Evolutionary conservation across 2,113 vertebrate genomes (phyloP).

Genomic region (Ammodytes marinus): DNA sequence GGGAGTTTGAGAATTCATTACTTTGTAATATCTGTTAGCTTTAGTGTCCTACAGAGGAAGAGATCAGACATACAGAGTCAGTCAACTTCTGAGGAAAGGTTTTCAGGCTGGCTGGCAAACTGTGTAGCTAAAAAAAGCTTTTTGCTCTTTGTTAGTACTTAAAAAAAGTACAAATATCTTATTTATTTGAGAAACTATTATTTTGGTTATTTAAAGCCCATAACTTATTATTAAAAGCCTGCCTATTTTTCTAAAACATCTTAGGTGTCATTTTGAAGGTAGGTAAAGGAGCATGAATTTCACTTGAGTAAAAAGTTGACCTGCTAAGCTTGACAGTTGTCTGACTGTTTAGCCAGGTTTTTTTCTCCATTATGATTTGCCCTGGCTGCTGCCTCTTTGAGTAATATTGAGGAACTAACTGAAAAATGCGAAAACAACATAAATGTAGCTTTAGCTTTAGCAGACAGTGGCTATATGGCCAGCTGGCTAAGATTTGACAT

Average conservation of each 20-base stretch:
- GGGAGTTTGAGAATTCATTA: conserved; percentile 14
- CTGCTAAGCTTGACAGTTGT: not conserved
- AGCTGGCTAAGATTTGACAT: too few relatives aligned
- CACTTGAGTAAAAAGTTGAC: not conserved
- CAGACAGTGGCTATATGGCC: too few relatives aligned
- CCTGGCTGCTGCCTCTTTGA: not conserved
- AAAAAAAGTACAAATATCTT: too few relatives aligned
- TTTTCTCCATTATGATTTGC: not conserved
- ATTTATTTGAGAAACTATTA: not conserved
- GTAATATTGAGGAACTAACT: not conserved
- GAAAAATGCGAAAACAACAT: too few relatives aligned
- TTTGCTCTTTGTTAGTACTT: too few relatives aligned
- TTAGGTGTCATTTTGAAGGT: not conserved
- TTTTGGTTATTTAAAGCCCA: not conserved
- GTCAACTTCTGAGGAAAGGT: not conserved
- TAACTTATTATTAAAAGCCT: not conserved
- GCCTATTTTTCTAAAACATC: not conserved
- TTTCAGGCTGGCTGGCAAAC: not conserved
- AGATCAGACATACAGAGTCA: not conserved
- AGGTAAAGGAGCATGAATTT: too few relatives aligned
- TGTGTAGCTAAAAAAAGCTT: too few relatives aligned
- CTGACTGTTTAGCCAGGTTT: not conserved
- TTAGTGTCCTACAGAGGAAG: not conserved
- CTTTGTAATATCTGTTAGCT: conserved; percentile 1
- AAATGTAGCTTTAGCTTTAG: too few relatives aligned